Base-by-base conservation (phyloP, 1,140 invertebrate genomes). In the Meloidogyne chitwoodi region DNA sequence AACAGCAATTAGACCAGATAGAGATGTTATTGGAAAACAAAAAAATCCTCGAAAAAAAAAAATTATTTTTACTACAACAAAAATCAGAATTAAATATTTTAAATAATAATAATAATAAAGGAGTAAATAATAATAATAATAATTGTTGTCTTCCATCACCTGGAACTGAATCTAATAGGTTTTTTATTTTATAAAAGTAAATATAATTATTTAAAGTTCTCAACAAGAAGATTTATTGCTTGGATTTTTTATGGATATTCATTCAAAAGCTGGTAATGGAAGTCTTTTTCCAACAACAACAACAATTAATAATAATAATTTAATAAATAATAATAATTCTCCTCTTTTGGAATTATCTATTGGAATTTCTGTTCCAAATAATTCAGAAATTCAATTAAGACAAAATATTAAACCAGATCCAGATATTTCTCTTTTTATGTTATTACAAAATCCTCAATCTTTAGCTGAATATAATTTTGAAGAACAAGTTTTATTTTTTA, bases 21-120 rank as follows among this genome's bases (percentile, higher is more conserved):
- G 84, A 22, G 84, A 86, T 64, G 74, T 86, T 34, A 86, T 86
- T 63, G 84, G 84, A 8, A 86, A 86, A 68, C 84, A 86, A 74
- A 86, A 86, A 75, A 86, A 86, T 75, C 84, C 84, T 14, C 73
- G 84, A 16, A 86, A 83, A 75, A 80, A n/a, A 83, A 31, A 86
- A 87, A 67, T 65, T 86, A 34, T 26, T 65, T 24, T 68, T 26
- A 64, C 48, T 41, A 16, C 71, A 77, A 68, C 70, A 72, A 34
- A 56, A 72, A 31, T 10, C 22, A 65, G 22, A 31, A 72, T 27
- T 29, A 71, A n/a, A 31, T 38, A 19, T 19, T 19, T 4, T 19
- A 38, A 38, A 8, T 10, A n/a, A 29, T 26, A 12, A 26, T 3
- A 31, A 48, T 6, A 56, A 62, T 56, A 22, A 16, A 27, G n/a